Conservation (phyloP, 2,797 vertebrate genomes). For the Vireo griseus region DNA sequence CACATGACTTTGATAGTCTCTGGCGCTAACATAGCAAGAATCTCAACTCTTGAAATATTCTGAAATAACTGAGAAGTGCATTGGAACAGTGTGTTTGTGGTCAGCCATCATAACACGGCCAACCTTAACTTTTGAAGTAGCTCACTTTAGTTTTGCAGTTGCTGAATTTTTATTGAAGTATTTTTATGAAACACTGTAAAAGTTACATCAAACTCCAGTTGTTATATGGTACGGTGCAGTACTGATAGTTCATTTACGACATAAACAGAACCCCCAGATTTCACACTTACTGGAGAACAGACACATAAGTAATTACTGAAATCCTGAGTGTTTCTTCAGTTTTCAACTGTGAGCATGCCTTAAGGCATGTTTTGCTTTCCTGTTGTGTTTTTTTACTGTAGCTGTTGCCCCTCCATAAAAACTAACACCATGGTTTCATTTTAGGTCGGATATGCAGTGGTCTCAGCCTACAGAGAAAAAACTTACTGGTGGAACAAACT, state of each 20-base stretch:
- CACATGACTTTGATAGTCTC: neutral
- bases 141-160: neutral
- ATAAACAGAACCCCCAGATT: neutral
- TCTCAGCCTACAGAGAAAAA: conserved; percentile 85
- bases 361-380: neutral
- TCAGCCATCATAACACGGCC: rapidly evolving
- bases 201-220: neutral
- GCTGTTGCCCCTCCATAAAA: neutral
- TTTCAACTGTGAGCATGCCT: neutral
- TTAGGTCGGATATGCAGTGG: conserved; percentile 86
- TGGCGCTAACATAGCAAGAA: neutral
- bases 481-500: conserved; percentile 84
- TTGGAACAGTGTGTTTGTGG: neutral
- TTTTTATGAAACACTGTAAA: neutral
- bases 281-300: neutral
- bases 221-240: neutral
- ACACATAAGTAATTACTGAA: neutral
- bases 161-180: neutral
- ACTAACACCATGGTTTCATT: neutral
- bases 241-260: neutral
- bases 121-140: neutral
- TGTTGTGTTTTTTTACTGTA: neutral
- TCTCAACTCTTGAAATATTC: neutral
- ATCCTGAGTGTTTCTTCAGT: neutral
- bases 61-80: neutral